Conservation (phyloP, 2,113 vertebrate genomes). For the Ranitomeya imitator region DNA sequence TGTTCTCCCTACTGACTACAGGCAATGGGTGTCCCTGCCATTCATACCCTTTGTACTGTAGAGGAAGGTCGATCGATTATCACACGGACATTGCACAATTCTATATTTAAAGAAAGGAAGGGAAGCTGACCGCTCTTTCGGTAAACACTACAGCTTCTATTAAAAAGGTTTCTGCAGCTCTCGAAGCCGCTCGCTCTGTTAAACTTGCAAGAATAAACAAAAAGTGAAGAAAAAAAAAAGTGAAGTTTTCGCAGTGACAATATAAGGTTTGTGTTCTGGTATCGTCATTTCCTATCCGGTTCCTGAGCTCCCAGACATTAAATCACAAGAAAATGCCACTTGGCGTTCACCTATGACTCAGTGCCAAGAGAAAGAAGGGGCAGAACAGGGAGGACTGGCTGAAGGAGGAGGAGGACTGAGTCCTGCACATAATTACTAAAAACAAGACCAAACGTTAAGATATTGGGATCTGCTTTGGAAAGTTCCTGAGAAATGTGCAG, state of each 20-base stretch:
- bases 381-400: neutral
- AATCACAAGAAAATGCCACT: constrained; percentile 50
- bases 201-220: constrained; percentile 30
- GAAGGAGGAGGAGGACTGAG: neutral
- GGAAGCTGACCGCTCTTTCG: neutral
- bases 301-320: constrained; percentile 47
- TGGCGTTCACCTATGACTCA: constrained; percentile 38
- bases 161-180: neutral
- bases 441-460: constrained; percentile 22
- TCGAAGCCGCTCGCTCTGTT: neutral
- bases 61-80: neutral
- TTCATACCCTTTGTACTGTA: neutral
- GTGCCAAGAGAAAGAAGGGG: neutral
- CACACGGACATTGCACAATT: neutral
- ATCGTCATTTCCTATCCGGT: constrained; percentile 50
- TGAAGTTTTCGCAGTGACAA: constrained; percentile 32
- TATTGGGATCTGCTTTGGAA: neutral
- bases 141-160: neutral
- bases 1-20: constrained; percentile 5
- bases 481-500: neutral
- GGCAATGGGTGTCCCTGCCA: neutral
- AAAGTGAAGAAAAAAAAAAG: constrained; percentile 22
- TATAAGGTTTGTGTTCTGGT: constrained; percentile 43
- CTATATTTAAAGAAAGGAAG: neutral
- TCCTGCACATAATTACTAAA: neutral